Evolutionary conservation across 2,113 vertebrate species (phyloP).

Genomic region (Pelvicachromis taeniatus): DNA sequence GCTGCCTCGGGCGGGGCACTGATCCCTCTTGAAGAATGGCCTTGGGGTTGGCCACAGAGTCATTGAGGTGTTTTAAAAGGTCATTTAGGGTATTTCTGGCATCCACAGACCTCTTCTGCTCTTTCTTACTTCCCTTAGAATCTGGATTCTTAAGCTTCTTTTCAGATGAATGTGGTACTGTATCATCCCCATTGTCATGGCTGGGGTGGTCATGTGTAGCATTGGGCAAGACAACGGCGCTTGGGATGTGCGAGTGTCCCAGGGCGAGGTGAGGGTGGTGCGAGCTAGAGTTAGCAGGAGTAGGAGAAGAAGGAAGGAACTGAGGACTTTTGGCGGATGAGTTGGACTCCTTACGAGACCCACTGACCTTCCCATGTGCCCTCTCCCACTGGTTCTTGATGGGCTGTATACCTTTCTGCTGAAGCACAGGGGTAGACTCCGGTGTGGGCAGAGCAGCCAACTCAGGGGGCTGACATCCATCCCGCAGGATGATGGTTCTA

Average conservation of each 20-base stretch:
- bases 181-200: conserved; percentile 82
- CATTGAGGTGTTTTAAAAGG: conserved; percentile 94
- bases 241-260: conserved; percentile 90
- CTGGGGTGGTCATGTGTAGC: conserved; percentile 90
- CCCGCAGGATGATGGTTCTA: conserved; percentile 85
- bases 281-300: conserved; percentile 71
- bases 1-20: conserved; percentile 82
- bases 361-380: conserved; percentile 75
- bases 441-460: conserved; percentile 93
- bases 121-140: conserved; percentile 84
- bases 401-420: conserved; percentile 89
- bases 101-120: conserved; percentile 90
- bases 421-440: conserved; percentile 93
- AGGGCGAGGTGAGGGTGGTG: conserved; percentile 85
- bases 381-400: conserved; percentile 90
- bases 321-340: conserved; percentile 83
- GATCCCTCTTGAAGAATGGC: conserved; percentile 85
- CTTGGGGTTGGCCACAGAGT: conserved; percentile 83
- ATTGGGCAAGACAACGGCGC: conserved; percentile 94
- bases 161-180: conserved; percentile 79
- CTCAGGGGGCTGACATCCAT: conserved; percentile 87
- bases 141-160: conserved; percentile 83
- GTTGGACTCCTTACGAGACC: conserved; percentile 82
- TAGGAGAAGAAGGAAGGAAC: conserved; percentile 86
- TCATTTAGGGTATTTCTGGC: conserved; percentile 95